phyloP scores from a whole-genome alignment of 2,888 invertebrate genomes.

The Drosophila infuscata region DNA sequence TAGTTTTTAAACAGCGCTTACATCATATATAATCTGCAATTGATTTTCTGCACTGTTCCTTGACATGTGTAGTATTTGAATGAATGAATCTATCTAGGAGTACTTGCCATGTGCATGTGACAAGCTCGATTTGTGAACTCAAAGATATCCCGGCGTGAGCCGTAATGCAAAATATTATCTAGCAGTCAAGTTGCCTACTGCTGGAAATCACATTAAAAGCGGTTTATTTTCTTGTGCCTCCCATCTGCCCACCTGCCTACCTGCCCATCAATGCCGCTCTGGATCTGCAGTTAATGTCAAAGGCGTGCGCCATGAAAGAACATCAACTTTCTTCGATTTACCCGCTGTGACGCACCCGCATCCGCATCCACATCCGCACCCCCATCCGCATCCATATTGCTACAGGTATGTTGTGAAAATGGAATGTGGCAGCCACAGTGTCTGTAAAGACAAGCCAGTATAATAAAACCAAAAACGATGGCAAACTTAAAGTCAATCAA shows the following conservation, averaged over 20 bases:
- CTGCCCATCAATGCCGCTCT: constrained; percentile 15
- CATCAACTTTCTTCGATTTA: constrained; percentile 85
- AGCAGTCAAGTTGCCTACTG: constrained; percentile 59
- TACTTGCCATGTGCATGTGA: constrained; percentile 64
- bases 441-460: constrained; percentile 56
- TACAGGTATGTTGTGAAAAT: constrained; percentile 80
- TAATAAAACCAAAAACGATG: constrained; percentile 23
- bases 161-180: constrained; percentile 80
- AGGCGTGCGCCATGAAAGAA: constrained; percentile 85
- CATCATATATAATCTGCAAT: not conserved
- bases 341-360: constrained; percentile 85
- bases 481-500: constrained; percentile 74
- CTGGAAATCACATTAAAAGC: constrained; percentile 53
- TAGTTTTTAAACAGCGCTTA: not conserved
- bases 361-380: constrained; percentile 71
- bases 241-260: not conserved
- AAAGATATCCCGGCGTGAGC: constrained; percentile 79
- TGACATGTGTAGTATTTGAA: constrained; percentile 7
- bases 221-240: constrained; percentile 32
- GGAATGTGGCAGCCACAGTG: constrained; percentile 8
- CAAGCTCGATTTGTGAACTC: constrained; percentile 70
- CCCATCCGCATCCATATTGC: constrained; percentile 81
- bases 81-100: constrained; percentile 27
- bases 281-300: constrained; percentile 84
- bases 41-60: not conserved